phyloP scores from a whole-genome alignment of 2,797 vertebrate genomes.

The Lithobates sylvaticus region DNA sequence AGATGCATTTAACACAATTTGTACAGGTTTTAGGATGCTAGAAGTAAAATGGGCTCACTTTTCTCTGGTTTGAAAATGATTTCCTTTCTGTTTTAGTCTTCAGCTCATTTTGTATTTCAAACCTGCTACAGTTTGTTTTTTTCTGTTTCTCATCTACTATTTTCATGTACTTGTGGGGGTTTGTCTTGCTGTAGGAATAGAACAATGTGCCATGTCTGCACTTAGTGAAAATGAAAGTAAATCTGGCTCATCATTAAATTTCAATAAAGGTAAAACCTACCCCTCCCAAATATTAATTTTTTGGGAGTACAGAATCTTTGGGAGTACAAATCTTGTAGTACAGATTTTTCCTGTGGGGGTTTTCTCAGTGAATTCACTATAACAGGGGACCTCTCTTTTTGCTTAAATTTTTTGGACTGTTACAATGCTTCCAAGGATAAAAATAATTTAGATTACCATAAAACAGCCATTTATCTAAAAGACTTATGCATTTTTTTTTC shows the following conservation, averaged over 20 bases:
- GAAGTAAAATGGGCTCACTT: constrained; percentile 40
- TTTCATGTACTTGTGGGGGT: not conserved
- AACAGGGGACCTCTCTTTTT: too few species aligned
- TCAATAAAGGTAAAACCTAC: not conserved
- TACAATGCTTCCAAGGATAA: not conserved
- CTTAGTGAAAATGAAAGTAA: not conserved
- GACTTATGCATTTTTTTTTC: too few species aligned
- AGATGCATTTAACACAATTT: constrained; percentile 58
- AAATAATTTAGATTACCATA: not conserved
- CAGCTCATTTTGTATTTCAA: constrained; percentile 32
- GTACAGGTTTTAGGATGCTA: constrained; percentile 47
- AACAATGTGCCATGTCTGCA: constrained; percentile 1
- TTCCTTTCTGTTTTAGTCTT: constrained; percentile 34
- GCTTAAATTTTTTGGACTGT: not conserved
- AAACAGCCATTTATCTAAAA: too few species aligned
- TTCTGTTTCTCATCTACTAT: constrained; percentile 1
- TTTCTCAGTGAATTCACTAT: too few species aligned
- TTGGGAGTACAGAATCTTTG: too few species aligned
- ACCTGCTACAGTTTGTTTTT: not conserved
- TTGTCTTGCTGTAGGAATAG: not conserved
- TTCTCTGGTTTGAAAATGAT: constrained; percentile 34
- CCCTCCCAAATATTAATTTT: too few species aligned
- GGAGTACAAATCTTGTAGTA: too few species aligned
- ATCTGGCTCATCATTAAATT: not conserved
- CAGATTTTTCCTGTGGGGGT: too few species aligned